Conservation (phyloP, 2,113 vertebrate genomes). For the Grantiella picta region DNA sequence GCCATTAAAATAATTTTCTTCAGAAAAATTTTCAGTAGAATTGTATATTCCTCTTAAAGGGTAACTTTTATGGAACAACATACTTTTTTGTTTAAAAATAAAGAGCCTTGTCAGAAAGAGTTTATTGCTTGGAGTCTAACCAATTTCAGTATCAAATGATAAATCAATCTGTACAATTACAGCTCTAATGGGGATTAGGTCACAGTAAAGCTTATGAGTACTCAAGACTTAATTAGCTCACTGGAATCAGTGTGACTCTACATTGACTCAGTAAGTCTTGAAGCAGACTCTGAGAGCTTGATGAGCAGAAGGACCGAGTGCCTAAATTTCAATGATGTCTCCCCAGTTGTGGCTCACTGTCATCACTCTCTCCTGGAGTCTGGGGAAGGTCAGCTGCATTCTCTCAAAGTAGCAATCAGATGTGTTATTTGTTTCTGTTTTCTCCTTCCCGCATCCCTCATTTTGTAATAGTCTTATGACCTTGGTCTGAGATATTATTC, state of each 20-base stretch:
- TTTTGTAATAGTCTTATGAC: background rate
- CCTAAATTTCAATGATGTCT: background rate
- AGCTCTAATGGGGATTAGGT: slow-evolving; percentile 45
- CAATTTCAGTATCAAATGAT: slow-evolving; percentile 24
- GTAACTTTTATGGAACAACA: background rate
- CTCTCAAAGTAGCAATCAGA: background rate
- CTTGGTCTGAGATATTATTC: background rate
- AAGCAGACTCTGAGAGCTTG: background rate
- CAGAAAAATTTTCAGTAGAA: background rate
- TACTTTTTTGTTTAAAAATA: background rate
- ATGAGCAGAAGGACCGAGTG: background rate
- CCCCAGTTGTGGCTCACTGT: background rate
- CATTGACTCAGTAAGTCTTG: background rate
- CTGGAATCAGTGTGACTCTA: background rate
- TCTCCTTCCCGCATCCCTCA: accelerated
- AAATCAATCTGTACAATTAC: slow-evolving; percentile 49
- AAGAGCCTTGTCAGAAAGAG: background rate
- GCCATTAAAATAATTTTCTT: background rate
- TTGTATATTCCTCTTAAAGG: background rate
- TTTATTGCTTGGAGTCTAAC: slow-evolving; percentile 16
- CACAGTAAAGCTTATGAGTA: slow-evolving; percentile 25
- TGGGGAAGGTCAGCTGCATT: background rate
- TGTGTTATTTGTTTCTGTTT: background rate
- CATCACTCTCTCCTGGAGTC: background rate
- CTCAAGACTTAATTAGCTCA: slow-evolving; percentile 52